A percentile compares a stretch with the other conserved stretches of the same genome.
Conservation (phyloP, 2,797 vertebrate species). For the Pangasius macronema region DNA sequence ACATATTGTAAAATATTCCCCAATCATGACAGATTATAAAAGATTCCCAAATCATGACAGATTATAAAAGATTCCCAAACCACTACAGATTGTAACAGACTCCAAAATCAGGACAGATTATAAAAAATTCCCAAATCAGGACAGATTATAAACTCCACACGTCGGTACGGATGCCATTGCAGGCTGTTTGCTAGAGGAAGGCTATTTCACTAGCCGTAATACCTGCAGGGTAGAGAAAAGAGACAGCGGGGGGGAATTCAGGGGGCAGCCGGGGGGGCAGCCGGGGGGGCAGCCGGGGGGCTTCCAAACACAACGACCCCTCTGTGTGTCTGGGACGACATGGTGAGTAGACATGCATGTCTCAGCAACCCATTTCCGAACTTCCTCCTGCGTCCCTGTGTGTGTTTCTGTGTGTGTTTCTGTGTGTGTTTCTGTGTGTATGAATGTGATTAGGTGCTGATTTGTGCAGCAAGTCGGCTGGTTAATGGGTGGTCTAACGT, state of each 20-base stretch:
- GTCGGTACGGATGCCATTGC: no score
- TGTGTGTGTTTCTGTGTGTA: slow-evolving; percentile 38
- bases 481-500: slow-evolving; percentile 45
- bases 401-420: slow-evolving; percentile 20
- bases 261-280: slow-evolving; percentile 17
- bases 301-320: slow-evolving; percentile 41
- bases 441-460: slow-evolving; percentile 48
- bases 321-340: slow-evolving; percentile 42
- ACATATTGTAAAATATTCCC: background rate
- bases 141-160: background rate
- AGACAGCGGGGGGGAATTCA: slow-evolving; percentile 10
- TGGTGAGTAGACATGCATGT: slow-evolving; percentile 34
- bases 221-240: slow-evolving; percentile 40
- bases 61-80: background rate
- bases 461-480: slow-evolving; percentile 25
- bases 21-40: background rate
- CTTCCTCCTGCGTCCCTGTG: slow-evolving; percentile 32
- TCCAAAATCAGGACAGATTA: background rate
- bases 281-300: slow-evolving; percentile 10
- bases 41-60: background rate
- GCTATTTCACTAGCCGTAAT: background rate
- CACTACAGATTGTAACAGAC: background rate
- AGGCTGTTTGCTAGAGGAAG: background rate
- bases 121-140: background rate
- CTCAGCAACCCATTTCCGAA: slow-evolving; percentile 43